Conservation (phyloP, 2,113 vertebrate species). For the Condylura cristata region DNA sequence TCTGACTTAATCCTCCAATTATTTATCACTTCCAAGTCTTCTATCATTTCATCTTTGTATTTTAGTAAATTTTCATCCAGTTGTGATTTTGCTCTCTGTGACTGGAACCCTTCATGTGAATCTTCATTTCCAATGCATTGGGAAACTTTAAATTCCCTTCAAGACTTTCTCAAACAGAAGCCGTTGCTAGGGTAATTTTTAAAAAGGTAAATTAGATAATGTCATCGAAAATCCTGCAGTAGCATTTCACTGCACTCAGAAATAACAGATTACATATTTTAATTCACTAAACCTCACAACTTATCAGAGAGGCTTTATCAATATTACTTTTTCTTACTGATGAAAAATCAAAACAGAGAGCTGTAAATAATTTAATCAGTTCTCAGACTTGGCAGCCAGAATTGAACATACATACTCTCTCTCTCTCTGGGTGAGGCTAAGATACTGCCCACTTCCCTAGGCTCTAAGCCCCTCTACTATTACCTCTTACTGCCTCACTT, state of each 20-base stretch:
- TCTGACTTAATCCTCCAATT: background rate
- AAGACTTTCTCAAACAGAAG: background rate
- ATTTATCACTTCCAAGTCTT: background rate
- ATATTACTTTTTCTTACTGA: background rate
- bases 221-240: conserved; percentile 1
- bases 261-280: conserved; percentile 9
- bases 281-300: background rate
- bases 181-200: background rate
- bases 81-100: conserved; percentile 18
- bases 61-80: background rate
- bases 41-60: background rate
- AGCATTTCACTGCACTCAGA: background rate
- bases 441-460: background rate
- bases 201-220: conserved; percentile 4
- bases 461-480: background rate
- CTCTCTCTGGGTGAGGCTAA: background rate
- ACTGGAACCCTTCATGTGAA: background rate
- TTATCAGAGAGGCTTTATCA: background rate
- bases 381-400: background rate
- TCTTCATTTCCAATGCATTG: background rate
- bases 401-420: background rate
- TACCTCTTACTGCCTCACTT: background rate
- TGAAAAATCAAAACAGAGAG: conserved; percentile 1
- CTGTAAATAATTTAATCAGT: background rate
- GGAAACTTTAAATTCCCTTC: background rate